Evolutionary conservation across 2,888 invertebrate genomes (phyloP).

Genomic region (Neoaliturus tenellus): DNA sequence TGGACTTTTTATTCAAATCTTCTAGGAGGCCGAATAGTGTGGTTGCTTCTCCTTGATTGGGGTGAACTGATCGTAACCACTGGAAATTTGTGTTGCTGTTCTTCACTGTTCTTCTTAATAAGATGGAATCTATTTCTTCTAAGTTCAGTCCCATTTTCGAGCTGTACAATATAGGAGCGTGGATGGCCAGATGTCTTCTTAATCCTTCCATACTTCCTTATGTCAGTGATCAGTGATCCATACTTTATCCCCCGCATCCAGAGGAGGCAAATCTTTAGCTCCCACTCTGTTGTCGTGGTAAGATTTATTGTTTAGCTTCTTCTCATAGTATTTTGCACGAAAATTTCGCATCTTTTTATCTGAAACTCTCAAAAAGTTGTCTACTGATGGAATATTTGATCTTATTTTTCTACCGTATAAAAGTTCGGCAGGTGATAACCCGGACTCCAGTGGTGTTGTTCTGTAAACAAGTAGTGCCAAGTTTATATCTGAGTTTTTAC

Average conservation of each 20-base stretch:
- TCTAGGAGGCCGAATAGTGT: neutral
- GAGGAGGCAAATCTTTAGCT: neutral
- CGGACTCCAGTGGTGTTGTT: constrained; percentile 1
- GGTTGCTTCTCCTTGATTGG: neutral
- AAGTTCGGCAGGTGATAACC: constrained; percentile 36
- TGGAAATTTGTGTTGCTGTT: neutral
- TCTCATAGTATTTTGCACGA: neutral
- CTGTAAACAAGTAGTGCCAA: constrained; percentile 38
- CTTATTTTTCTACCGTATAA: constrained; percentile 30
- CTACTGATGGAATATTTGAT: constrained; percentile 11
- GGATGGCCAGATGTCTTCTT: neutral
- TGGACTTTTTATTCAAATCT: neutral
- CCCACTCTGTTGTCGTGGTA: neutral
- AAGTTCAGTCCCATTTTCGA: neutral
- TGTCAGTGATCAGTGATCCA: neutral
- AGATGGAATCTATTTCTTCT: neutral
- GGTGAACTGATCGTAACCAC: neutral
- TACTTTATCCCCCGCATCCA: neutral
- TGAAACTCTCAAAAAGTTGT: neutral
- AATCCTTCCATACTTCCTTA: neutral
- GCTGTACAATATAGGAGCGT: neutral
- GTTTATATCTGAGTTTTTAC: constrained; percentile 40
- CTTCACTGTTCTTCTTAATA: neutral
- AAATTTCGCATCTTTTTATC: neutral
- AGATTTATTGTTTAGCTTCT: neutral